Evolutionary conservation across 2,888 invertebrate species (phyloP), one percentile per base, ranked within the genome.

Genomic region (Pseudoips prasinana): DNA sequence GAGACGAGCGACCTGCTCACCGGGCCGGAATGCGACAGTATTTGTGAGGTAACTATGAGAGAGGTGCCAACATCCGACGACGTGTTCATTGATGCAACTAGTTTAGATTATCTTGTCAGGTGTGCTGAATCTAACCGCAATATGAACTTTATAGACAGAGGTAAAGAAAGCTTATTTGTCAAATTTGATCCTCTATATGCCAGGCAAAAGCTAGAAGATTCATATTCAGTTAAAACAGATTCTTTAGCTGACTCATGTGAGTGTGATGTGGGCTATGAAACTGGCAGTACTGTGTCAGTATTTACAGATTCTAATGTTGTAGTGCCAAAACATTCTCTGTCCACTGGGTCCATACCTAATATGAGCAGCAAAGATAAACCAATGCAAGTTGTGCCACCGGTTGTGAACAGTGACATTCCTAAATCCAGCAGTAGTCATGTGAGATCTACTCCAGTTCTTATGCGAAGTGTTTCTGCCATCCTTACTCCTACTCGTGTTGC

Each of bases 121-220:
- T 89, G 88, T 50, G 73, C 84, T 2, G 75, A 84, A 60, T 75
- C 87, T 3, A 73, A 78, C 56, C 61, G 72, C 9, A 72, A 78
- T 35, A 64, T 69, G 19, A 79, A 57, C 29, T 54, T 64, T 18
- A 62, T 82, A 39, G 86, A 86, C 55, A 68, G 79, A 36, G 70
- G 83, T 39, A 90, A 92, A 39, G 91, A 93, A 64, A 93, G 93
- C 33, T 80, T 94, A 26, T 93, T 92, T 74, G 90, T 92, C 6
- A 93, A 91, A 52, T 92, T 92, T 56, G 92, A 92, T 62, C 92
- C 92, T 1, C 57, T 92, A 11, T 86, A 85, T 59, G 74, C 86
- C 5, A 63, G 63, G 25, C 64, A 70, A 25, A 70, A 66, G 33
- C 46, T 61, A 11, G 63, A 65, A 25, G 58, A 58, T 28, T 39